Conservation (phyloP, 2,888 invertebrate genomes). For the Glaucopsyche alexis region DNA sequence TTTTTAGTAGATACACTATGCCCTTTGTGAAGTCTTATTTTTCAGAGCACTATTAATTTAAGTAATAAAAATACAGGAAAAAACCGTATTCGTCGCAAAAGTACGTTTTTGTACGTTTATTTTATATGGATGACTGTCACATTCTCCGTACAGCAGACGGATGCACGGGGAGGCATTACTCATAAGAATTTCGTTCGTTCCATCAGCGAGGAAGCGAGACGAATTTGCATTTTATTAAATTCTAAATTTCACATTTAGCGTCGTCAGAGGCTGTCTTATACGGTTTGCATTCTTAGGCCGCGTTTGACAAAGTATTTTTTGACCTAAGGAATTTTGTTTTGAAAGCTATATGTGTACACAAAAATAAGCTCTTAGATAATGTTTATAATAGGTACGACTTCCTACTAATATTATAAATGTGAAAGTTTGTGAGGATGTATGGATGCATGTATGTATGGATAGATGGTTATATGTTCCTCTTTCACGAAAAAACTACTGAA, state of each 20-base stretch:
- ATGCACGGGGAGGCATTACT: slow-evolving; percentile 23
- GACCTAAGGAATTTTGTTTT: background rate
- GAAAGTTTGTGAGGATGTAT: no score
- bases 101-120: slow-evolving; percentile 2
- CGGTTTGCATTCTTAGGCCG: slow-evolving; percentile 38
- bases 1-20: no score
- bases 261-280: slow-evolving; percentile 40
- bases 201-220: slow-evolving; percentile 52
- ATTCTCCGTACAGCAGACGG: slow-evolving; percentile 11
- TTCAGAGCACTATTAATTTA: no score
- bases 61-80: no score
- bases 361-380: background rate
- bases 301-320: background rate
- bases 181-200: slow-evolving; percentile 42
- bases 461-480: no score
- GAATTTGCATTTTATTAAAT: slow-evolving; percentile 78
- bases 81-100: background rate
- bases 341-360: background rate
- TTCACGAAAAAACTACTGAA: no score
- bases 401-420: no score
- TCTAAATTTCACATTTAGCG: slow-evolving; percentile 67
- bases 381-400: no score
- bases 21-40: no score
- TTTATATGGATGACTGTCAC: slow-evolving; percentile 9
- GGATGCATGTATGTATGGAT: no score